These are phyloP conservation scores for Monarcha castaneiventris DNA, from an alignment of 2,113 vertebrate genomes.

Conservation along the genomic window DNA sequence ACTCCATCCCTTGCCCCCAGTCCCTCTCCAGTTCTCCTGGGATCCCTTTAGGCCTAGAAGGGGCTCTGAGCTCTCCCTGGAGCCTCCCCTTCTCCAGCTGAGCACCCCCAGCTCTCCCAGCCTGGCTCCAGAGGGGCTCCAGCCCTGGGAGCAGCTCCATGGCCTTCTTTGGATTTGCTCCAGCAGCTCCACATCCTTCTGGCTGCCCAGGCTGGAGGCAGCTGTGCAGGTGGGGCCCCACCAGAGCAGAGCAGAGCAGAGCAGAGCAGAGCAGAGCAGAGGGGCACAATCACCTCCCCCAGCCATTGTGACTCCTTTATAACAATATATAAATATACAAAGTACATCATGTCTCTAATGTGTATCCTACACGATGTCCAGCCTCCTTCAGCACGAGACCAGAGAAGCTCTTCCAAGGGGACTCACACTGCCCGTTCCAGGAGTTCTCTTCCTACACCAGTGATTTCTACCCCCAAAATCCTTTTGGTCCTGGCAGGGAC, in stretches of 20 bases:
- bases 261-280: background rate
- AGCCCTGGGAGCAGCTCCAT: background rate
- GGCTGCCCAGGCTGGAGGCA: background rate
- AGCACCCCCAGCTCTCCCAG: background rate
- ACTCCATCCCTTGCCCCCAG: accelerated
- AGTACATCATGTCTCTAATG: accelerated
- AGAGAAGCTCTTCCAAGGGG: background rate
- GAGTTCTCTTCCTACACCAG: background rate
- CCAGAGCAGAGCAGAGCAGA: background rate
- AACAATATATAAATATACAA: background rate
- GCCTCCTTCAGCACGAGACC: accelerated
- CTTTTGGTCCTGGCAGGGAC: background rate
- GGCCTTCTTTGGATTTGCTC: background rate
- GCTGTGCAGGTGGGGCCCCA: background rate
- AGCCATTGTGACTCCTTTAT: background rate
- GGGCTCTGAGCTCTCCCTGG: background rate
- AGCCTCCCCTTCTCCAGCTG: background rate
- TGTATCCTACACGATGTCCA: accelerated
- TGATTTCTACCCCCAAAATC: background rate
- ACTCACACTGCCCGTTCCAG: background rate
- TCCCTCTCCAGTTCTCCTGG: background rate
- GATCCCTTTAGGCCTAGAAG: background rate
- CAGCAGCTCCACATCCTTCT: background rate
- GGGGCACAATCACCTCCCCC: background rate
- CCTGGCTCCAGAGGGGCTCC: background rate